Evolutionary conservation across 2,113 vertebrate genomes (phyloP), one percentile per base, ranked within the genome.

Genomic region (Xiphophorus hellerii): DNA sequence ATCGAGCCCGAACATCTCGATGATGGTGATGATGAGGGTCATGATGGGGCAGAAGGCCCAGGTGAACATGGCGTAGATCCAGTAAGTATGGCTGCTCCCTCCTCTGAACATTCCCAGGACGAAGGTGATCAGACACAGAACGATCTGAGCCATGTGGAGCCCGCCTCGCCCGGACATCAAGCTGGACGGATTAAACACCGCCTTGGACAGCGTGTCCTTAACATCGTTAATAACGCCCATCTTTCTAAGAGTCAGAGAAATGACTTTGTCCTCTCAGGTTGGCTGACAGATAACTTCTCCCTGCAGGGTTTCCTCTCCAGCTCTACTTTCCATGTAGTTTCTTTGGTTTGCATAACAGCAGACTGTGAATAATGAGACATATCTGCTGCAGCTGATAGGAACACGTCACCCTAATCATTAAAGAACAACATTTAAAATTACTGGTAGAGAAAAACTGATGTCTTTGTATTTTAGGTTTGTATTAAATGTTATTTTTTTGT

Each of bases 31-130:
- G 78, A 95, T 14, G 77, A 96, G 76, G 0, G 96, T 95, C 77
- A 96, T 67, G 4, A 85, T 1, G 3, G 95, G 92, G 78, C 95
- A 96, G 86, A 96, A 93, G 63, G 92, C 92, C 96, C 96, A 97
- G 7, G 93, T 89, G 83, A 96, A 95, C 95, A 96, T 95, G 10
- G 94, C 94, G 82, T 96, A 96, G 0, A 69, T 85, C 63, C 96
- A 95, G 4, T 91, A 96, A 67, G 88, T 11, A 22, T 2, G 62
- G 0, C 0, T 79, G 63, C 89, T 90, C 14, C 76, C 58, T 48
- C 90, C 84, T 78, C 82, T 82, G 3, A 94, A 42, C 6, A 3
- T 5, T 13, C 20, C 73, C 76, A 92, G 37, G 20, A 89, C 0
- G 10, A 93, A 93, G 39, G 90, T 92, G 74, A 88, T 66, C 67